phyloP scores from a whole-genome alignment of 2,113 vertebrate genomes.

The Cryptotis parvus region DNA sequence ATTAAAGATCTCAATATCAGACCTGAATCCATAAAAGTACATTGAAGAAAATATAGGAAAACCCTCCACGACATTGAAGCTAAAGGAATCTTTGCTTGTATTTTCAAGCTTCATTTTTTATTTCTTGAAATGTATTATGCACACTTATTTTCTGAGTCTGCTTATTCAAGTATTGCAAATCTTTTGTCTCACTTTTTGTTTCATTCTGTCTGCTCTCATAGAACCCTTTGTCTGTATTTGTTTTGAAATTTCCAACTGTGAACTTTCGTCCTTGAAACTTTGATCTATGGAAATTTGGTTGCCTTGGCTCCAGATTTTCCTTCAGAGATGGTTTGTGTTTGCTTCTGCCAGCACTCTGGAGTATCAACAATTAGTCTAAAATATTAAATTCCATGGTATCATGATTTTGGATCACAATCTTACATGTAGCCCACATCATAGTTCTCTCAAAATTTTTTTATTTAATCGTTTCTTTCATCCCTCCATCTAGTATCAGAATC shows the following conservation, averaged over 20 bases:
- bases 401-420: background rate
- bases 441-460: background rate
- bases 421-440: background rate
- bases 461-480: background rate
- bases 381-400: background rate
- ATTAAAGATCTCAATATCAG: no score
- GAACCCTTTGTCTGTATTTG: background rate
- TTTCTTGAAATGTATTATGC: conserved; percentile 18
- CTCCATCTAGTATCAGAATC: background rate
- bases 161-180: background rate
- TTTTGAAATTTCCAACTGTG: conserved; percentile 15
- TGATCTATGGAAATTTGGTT: background rate
- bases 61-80: no score
- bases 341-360: background rate
- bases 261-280: background rate
- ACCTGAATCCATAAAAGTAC: no score
- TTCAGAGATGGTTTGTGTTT: background rate
- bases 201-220: background rate
- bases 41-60: no score
- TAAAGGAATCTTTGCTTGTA: background rate
- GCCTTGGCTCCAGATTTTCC: background rate
- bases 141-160: background rate
- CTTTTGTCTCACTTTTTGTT: background rate
- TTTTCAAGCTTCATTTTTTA: conserved; percentile 40
- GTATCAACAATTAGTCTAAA: no score